Evolutionary conservation across 2,797 vertebrate species (phyloP).

Genomic region (Danio albolineatus): DNA sequence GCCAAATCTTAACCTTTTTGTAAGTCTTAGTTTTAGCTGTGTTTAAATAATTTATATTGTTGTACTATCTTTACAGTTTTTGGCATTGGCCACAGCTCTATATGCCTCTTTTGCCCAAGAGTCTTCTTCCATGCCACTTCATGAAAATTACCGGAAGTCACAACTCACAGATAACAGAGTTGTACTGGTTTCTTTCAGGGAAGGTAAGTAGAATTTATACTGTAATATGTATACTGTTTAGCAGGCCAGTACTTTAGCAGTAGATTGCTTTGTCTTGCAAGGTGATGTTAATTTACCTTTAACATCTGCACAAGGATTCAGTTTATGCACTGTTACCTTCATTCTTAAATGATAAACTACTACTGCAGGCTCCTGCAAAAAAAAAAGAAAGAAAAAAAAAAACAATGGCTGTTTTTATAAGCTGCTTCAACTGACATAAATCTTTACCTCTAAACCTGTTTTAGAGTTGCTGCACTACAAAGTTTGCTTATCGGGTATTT

Average conservation of each 20-base stretch:
- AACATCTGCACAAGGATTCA: slow-evolving; percentile 1
- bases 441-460: slow-evolving; percentile 61
- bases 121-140: slow-evolving; percentile 77
- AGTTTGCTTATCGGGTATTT: slow-evolving; percentile 51
- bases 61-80: slow-evolving; percentile 76
- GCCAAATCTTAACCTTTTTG: neutral
- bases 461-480: slow-evolving; percentile 61
- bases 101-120: slow-evolving; percentile 84
- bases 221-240: neutral
- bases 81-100: slow-evolving; percentile 83
- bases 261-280: slow-evolving; percentile 42
- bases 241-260: too few relatives aligned
- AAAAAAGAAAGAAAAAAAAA: too few relatives aligned
- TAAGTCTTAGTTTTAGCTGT: neutral
- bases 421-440: slow-evolving; percentile 62
- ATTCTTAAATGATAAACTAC: slow-evolving; percentile 25
- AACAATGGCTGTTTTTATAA: slow-evolving; percentile 51
- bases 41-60: slow-evolving; percentile 53
- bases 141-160: slow-evolving; percentile 85
- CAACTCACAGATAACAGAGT: slow-evolving; percentile 83
- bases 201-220: slow-evolving; percentile 80
- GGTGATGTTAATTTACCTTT: too few relatives aligned
- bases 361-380: neutral
- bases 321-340: slow-evolving; percentile 19
- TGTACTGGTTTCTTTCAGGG: slow-evolving; percentile 89